These are phyloP conservation scores for Epinephelus lanceolatus DNA, from an alignment of 2,113 vertebrate genomes.

Conservation along the genomic window DNA sequence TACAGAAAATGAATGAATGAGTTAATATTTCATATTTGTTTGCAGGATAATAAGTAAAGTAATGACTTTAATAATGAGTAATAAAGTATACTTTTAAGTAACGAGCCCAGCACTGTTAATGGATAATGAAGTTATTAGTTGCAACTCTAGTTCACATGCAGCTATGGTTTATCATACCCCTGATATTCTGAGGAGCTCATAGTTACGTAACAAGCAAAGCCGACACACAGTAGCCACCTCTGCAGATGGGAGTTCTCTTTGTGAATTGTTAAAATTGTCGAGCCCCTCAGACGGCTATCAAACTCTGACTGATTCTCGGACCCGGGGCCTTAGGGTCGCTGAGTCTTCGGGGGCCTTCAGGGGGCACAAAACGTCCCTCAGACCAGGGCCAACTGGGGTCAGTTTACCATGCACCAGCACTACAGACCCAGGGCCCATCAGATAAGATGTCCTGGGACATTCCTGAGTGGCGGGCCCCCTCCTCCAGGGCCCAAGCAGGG, in stretches of 20 bases:
- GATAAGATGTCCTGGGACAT: constrained; percentile 78
- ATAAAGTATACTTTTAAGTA: no score
- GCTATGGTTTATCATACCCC: background rate
- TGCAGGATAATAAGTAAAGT: no score
- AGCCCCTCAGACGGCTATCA: constrained; percentile 22
- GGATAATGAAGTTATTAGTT: background rate
- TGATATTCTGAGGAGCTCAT: background rate
- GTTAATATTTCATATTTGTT: no score
- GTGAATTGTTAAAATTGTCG: constrained; percentile 18
- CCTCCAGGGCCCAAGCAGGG: constrained; percentile 44
- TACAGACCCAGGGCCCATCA: constrained; percentile 65
- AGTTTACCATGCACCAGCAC: constrained; percentile 48
- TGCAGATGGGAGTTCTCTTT: constrained; percentile 24
- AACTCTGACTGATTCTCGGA: constrained; percentile 12
- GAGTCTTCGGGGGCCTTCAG: constrained; percentile 20
- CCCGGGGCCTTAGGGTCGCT: constrained; percentile 14
- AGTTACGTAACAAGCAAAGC: background rate
- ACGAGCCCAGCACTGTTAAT: no score
- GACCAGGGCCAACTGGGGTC: constrained; percentile 43
- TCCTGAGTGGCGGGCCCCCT: constrained; percentile 65
- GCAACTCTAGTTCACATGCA: background rate
- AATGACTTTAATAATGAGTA: no score
- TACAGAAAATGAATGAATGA: no score
- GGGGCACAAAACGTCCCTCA: constrained; percentile 42
- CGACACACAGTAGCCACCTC: constrained; percentile 26